Conservation (phyloP, 2,888 invertebrate species). For the Orgyia antiqua region DNA sequence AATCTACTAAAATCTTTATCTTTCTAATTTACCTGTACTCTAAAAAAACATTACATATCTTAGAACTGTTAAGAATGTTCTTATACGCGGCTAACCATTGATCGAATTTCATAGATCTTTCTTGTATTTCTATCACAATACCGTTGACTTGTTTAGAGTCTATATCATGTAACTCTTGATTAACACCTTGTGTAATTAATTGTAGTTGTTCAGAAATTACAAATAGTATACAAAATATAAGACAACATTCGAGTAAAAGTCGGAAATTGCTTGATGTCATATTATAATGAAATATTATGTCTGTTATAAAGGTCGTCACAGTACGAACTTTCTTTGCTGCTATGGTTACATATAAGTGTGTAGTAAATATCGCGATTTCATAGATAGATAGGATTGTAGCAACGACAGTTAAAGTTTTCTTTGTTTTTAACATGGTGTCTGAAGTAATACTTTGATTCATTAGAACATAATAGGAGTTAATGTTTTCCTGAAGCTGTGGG, state of each 20-base stretch:
- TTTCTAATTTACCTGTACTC: slow-evolving; percentile 34
- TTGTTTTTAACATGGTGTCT: slow-evolving; percentile 7
- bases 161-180: slow-evolving; percentile 7
- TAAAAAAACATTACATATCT: slow-evolving; percentile 29
- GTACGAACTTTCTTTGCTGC: neutral
- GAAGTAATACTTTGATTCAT: slow-evolving; percentile 7
- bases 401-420: slow-evolving; percentile 3
- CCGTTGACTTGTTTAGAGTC: neutral
- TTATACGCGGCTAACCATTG: neutral
- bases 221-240: slow-evolving; percentile 20
- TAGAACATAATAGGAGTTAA: slow-evolving; percentile 9
- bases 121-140: neutral
- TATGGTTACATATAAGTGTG: neutral
- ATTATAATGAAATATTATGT: neutral
- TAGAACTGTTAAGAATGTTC: slow-evolving; percentile 20
- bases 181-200: slow-evolving; percentile 22
- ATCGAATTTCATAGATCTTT: neutral
- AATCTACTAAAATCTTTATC: no score
- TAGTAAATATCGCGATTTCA: slow-evolving; percentile 9
- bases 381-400: neutral
- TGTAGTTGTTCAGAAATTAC: slow-evolving; percentile 32
- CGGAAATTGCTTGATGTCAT: slow-evolving; percentile 8
- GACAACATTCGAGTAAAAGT: slow-evolving; percentile 26
- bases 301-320: neutral
- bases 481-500: slow-evolving; percentile 10